Conservation (phyloP, 2,113 vertebrate genomes). For the Rhegmatorhina hoffmannsi region DNA sequence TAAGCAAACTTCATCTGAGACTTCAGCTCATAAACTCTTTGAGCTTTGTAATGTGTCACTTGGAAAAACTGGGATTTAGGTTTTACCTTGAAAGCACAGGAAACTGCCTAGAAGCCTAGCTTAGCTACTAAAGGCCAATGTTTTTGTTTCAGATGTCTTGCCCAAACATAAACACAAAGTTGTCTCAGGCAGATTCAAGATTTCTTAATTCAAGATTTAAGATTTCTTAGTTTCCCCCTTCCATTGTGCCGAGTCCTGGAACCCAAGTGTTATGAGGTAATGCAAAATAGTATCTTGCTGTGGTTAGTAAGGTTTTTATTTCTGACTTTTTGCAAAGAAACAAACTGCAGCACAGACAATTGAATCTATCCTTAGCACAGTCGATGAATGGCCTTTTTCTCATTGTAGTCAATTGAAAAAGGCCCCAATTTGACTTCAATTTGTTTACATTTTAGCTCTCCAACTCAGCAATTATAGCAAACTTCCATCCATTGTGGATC, state of each 20-base stretch:
- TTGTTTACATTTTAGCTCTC: neutral
- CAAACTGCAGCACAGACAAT: neutral
- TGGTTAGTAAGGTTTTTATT: neutral
- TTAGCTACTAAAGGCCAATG: neutral
- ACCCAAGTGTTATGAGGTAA: rapidly evolving
- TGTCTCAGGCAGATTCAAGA: neutral
- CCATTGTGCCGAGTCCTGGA: neutral
- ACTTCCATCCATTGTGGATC: neutral
- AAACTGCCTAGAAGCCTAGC: neutral
- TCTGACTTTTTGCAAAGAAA: neutral
- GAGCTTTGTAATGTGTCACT: neutral
- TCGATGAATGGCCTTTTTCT: neutral
- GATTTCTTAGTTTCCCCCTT: neutral
- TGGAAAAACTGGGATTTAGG: neutral
- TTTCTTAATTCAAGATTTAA: neutral
- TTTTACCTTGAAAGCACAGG: neutral
- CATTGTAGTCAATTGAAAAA: neutral
- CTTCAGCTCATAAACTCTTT: neutral
- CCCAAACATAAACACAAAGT: neutral
- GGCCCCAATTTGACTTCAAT: neutral
- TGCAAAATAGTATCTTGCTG: neutral
- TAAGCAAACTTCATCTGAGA: neutral
- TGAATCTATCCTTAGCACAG: neutral
- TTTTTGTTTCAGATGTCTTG: neutral
- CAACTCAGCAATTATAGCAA: neutral